Evolutionary conservation across 2,113 vertebrate genomes (phyloP).

Genomic region (Australoheros scitulus): DNA sequence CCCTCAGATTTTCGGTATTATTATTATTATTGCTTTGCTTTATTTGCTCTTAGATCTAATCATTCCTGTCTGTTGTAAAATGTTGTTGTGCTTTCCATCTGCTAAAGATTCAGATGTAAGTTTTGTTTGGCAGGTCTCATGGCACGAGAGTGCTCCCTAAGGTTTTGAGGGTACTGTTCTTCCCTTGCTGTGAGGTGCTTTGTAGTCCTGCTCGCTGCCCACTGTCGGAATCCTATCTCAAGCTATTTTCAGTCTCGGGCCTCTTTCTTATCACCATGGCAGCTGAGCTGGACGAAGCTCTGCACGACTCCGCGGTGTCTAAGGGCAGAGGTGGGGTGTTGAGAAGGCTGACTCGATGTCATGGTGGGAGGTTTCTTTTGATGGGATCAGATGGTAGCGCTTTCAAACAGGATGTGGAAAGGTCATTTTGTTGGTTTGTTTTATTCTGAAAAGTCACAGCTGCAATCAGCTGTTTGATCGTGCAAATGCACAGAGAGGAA

Average conservation of each 20-base stretch:
- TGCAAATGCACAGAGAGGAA: not conserved
- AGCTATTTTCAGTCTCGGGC: constrained; percentile 41
- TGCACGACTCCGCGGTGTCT: constrained; percentile 32
- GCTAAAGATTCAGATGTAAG: constrained; percentile 4
- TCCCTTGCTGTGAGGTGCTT: constrained; percentile 34
- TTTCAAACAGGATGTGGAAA: constrained; percentile 66
- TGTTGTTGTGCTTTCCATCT: not conserved
- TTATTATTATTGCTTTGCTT: not conserved
- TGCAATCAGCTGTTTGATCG: constrained; percentile 21
- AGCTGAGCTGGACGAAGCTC: constrained; percentile 45
- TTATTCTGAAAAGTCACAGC: constrained; percentile 36
- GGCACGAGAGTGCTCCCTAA: constrained; percentile 25
- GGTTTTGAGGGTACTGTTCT: not conserved
- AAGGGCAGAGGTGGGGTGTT: constrained; percentile 39
- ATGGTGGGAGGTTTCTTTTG: constrained; percentile 53
- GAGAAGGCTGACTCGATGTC: constrained; percentile 45
- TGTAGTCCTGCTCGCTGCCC: constrained; percentile 20
- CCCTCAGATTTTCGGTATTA: not conserved
- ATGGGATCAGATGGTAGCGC: constrained; percentile 62
- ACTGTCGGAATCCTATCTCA: constrained; percentile 25
- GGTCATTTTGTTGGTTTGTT: constrained; percentile 57
- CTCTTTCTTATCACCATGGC: constrained; percentile 63
- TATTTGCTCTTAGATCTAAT: no score
- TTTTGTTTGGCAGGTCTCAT: constrained; percentile 13
- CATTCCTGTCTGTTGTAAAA: not conserved